phyloP scores from a whole-genome alignment of 2,888 invertebrate species.

The Colostygia pectinataria region DNA sequence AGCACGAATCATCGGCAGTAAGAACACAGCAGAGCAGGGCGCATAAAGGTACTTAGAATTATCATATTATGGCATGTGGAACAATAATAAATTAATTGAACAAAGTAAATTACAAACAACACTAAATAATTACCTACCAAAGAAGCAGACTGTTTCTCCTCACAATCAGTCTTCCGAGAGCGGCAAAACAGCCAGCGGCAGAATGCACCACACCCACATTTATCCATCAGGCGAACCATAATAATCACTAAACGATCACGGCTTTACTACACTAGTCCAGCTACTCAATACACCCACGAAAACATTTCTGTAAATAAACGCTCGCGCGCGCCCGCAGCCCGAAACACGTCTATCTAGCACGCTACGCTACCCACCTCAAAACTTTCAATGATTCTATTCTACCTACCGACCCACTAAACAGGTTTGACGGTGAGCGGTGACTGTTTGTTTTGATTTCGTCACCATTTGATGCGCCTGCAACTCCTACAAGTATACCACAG shows the following conservation, averaged over 20 bases:
- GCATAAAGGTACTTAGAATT: too few species aligned
- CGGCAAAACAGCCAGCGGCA: constrained; percentile 70
- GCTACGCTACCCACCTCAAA: constrained; percentile 37
- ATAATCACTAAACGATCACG: constrained; percentile 31
- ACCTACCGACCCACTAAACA: constrained; percentile 15
- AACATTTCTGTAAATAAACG: constrained; percentile 62
- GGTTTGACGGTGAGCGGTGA: constrained; percentile 11
- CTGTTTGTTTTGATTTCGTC: constrained; percentile 33
- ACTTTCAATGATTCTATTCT: constrained; percentile 26
- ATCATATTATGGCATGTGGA: too few species aligned
- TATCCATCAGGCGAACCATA: constrained; percentile 57
- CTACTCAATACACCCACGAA: constrained; percentile 34
- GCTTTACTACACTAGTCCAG: constrained; percentile 27
- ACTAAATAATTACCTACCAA: constrained; percentile 27
- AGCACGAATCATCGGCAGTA: too few species aligned
- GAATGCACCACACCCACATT: constrained; percentile 64
- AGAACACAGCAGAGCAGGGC: too few species aligned
- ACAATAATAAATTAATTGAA: too few species aligned
- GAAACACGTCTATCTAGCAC: constrained; percentile 35
- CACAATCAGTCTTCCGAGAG: constrained; percentile 39
- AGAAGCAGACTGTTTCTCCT: constrained; percentile 19
- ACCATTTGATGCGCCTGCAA: constrained; percentile 1
- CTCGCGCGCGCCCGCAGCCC: constrained; percentile 29
- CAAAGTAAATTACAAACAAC: too few species aligned
- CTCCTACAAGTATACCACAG: too few species aligned